phyloP scores from a whole-genome alignment of 2,113 vertebrate genomes.

The Sceloporus tristichus region DNA sequence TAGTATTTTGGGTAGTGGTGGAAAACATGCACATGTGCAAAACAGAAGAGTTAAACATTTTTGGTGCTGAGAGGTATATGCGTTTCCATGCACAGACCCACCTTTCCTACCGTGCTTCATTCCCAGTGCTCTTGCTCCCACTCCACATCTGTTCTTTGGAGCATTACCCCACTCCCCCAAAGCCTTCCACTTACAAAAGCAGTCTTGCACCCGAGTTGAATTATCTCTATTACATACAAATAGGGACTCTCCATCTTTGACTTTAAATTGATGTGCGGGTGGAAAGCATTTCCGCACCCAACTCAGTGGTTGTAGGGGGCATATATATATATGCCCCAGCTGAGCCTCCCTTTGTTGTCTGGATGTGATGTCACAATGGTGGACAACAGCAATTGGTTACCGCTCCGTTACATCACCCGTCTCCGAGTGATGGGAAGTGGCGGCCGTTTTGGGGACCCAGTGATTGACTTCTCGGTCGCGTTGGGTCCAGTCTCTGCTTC shows the following conservation, averaged over 20 bases:
- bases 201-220: background rate
- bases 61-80: background rate
- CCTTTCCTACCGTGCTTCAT: background rate
- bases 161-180: background rate
- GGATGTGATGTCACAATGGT: background rate
- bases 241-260: too few relatives aligned
- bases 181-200: too few relatives aligned
- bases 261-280: background rate
- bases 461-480: rapidly evolving
- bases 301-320: background rate
- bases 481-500: background rate
- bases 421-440: background rate
- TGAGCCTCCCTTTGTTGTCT: background rate
- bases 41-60: background rate
- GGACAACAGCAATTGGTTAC: background rate
- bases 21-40: background rate
- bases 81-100: too few relatives aligned
- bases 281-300: background rate
- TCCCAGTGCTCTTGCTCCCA: background rate
- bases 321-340: too few relatives aligned
- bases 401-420: background rate
- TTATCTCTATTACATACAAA: too few relatives aligned
- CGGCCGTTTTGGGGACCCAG: background rate
- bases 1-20: background rate
- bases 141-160: background rate